Base-by-base conservation (phyloP, 2,888 invertebrate species). In the Cyclophora punctaria region DNA sequence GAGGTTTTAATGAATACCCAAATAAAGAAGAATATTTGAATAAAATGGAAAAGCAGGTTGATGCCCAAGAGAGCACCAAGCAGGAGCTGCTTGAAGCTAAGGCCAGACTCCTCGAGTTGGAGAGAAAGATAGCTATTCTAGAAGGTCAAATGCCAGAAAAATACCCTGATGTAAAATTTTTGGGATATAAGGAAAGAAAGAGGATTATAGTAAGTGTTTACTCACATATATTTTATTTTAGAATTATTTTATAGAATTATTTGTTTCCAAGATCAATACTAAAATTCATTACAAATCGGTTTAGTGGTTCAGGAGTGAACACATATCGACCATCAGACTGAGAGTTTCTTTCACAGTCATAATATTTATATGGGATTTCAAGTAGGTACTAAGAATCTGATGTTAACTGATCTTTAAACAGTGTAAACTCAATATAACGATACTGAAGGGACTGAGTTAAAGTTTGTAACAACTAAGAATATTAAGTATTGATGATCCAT, bases 101-200 rank as follows among this genome's bases (percentile, higher is more conserved):
- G 58, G 80, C 80, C 37, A 90, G 91, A 64, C 90, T 96, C 56
- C 87, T 89, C 42, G 91, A 91, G 49, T 73, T 96, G 48, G 94
- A 95, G 75, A 91, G 91, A 57, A 94, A 94, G 81, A 86, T 96
- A 42, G 90, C 90, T 48, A 87, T 91, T 48, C 76, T 96, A 46
- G 95, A 96, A 74, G 90, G 91, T 3, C 90, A 92, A 68, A 90
- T 95, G 45, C 94, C 95, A 1, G 95, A 96, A 66, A 93, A 93
- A 62, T 98, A 94, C 86, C 98, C 97, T 0, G 93, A 95, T 74
- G 98, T 99, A 0, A 95, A 94, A 75, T 97, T 96, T 75, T 89
- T 97, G 7, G 97, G 97, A 63, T 98, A 98, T 76, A 94, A 96
- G 71, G 94, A 95, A 62, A 91, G 98, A 50, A 98, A 96, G 78